These are phyloP conservation scores for Ranitomeya variabilis DNA, from an alignment of 2,113 vertebrate species.

Conservation along the genomic window DNA sequence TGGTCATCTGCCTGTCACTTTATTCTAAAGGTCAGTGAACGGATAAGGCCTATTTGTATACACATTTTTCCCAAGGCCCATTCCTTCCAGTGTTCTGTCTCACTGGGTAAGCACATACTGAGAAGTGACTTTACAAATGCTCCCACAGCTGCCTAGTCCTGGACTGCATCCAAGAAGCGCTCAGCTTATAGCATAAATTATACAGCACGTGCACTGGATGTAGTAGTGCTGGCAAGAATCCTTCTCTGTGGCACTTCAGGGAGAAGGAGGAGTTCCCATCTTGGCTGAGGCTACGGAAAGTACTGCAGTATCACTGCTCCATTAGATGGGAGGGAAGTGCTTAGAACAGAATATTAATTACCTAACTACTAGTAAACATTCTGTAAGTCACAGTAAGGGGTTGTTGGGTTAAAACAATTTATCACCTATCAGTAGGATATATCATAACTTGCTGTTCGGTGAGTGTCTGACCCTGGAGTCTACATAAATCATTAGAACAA, in stretches of 20 bases:
- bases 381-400: not conserved
- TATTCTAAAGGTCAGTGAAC: not conserved
- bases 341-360: not conserved
- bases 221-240: conserved; percentile 28
- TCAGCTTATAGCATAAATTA: conserved; percentile 36
- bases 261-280: conserved; percentile 24
- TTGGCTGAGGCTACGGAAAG: conserved; percentile 22
- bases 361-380: not conserved
- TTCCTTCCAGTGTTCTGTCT: not conserved
- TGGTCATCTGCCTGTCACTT: not conserved
- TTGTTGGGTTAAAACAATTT: too few species aligned
- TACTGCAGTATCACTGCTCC: conserved; percentile 12
- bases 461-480: too few species aligned
- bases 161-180: conserved; percentile 11
- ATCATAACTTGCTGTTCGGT: too few species aligned
- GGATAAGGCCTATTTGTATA: not conserved
- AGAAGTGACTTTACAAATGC: conserved; percentile 38
- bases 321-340: conserved; percentile 5
- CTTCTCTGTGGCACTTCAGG: conserved; percentile 16
- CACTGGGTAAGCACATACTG: not conserved
- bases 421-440: too few species aligned
- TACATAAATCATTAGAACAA: too few species aligned
- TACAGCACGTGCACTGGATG: conserved; percentile 1
- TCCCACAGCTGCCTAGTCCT: conserved; percentile 7
- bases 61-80: not conserved